A percentile compares a stretch with the other conserved stretches of the same genome.
phyloP scores from a whole-genome alignment of 2,113 vertebrate genomes.

The Ploceus nigricollis region DNA sequence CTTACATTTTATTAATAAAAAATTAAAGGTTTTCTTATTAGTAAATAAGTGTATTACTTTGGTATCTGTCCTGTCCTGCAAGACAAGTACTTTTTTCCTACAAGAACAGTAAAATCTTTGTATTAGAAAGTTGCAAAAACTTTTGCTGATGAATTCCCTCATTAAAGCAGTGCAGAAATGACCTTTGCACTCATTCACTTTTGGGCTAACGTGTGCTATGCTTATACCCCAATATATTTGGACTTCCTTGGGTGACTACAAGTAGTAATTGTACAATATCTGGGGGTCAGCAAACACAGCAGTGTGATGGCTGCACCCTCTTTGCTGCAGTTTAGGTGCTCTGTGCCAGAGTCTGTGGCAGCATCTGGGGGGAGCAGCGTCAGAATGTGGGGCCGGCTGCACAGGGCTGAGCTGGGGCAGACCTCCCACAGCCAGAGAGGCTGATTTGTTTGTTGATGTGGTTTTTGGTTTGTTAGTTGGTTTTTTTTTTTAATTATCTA shows the following conservation, averaged over 20 bases:
- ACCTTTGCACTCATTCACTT: neutral
- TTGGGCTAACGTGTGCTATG: rapidly evolving
- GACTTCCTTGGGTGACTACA: neutral
- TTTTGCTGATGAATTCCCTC: neutral
- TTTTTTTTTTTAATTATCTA: neutral
- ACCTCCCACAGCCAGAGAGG: neutral
- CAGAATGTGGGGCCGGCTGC: neutral
- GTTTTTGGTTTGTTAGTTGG: neutral
- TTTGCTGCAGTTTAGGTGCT: neutral
- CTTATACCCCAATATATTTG: neutral
- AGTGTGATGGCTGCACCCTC: neutral
- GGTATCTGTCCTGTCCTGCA: neutral
- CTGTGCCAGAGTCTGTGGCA: neutral
- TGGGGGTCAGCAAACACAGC: neutral
- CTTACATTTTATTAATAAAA: neutral
- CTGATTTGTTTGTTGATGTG: neutral
- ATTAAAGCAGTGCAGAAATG: neutral
- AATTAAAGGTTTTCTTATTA: neutral
- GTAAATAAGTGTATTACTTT: neutral
- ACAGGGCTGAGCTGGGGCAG: neutral
- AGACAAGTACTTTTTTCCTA: neutral
- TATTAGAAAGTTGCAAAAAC: neutral
- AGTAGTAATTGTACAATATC: rapidly evolving
- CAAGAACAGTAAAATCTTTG: neutral
- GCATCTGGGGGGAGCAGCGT: rapidly evolving